A percentile compares a stretch with the other conserved stretches of the same genome.
phyloP scores from a whole-genome alignment of 2,797 vertebrate species.

The Okamejei kenojei region DNA sequence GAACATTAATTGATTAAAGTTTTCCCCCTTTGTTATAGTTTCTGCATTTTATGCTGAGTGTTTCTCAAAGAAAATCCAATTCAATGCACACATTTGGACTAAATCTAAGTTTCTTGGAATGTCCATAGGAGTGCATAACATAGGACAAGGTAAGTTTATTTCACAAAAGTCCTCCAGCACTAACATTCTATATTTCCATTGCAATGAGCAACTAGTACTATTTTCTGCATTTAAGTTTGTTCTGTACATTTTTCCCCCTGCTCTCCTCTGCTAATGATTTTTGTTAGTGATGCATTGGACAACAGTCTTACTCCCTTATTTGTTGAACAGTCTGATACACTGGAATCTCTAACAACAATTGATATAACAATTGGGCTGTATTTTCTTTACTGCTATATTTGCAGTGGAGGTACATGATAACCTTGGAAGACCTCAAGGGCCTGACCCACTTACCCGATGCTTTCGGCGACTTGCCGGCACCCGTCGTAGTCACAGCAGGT shows the following conservation, averaged over 20 bases:
- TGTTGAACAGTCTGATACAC: neutral
- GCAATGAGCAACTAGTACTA: neutral
- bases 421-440: no score
- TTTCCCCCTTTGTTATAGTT: constrained; percentile 58
- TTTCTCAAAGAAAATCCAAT: constrained; percentile 90
- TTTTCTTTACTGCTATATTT: neutral
- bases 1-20: neutral
- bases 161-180: neutral
- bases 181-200: neutral
- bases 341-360: neutral
- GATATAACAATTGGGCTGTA: neutral
- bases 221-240: neutral
- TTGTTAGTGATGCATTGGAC: neutral
- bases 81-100: constrained; percentile 99
- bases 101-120: constrained; percentile 98
- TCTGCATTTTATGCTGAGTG: constrained; percentile 98
- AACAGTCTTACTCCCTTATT: neutral
- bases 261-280: neutral
- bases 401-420: neutral
- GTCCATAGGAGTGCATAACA: constrained; percentile 98
- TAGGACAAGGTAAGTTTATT: constrained; percentile 79
- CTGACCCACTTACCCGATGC: no score
- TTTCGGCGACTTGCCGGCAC: no score
- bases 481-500: no score
- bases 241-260: neutral